A percentile compares a stretch with the other conserved stretches of the same genome.
Evolutionary conservation across 2,797 vertebrate genomes (phyloP).

Genomic region (Micromesistius poutassou): DNA sequence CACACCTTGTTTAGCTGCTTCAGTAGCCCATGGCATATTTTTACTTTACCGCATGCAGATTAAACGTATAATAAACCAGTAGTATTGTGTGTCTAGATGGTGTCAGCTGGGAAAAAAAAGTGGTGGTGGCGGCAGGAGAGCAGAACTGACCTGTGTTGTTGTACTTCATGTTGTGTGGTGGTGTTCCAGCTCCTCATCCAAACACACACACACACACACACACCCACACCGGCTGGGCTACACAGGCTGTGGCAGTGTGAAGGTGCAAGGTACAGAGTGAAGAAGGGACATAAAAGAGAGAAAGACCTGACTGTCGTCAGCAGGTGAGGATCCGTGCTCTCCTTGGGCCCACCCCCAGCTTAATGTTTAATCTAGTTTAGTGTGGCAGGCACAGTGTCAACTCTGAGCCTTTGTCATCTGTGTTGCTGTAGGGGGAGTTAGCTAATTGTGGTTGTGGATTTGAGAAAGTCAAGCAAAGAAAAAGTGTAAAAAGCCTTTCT

Average conservation of each 20-base stretch:
- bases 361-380: conserved; percentile 77
- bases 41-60: not conserved
- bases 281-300: conserved; percentile 46
- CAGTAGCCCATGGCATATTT: not conserved
- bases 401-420: not conserved
- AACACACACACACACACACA: not conserved
- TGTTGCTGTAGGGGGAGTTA: not conserved
- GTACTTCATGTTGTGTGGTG: conserved; percentile 64
- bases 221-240: not conserved
- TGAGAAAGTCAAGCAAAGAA: not conserved
- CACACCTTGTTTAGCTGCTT: not conserved
- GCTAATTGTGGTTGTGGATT: not conserved
- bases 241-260: conserved; percentile 22
- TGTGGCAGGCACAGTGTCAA: conserved; percentile 11
- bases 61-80: not conserved
- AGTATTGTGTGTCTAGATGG: conserved; percentile 23
- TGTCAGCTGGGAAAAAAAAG: not conserved
- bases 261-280: conserved; percentile 73
- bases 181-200: conserved; percentile 7
- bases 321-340: conserved; percentile 49
- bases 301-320: conserved; percentile 25
- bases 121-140: not conserved
- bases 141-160: conserved; percentile 68
- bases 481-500: not conserved
- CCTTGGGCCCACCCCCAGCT: conserved; percentile 48